Base-by-base conservation (phyloP, 2,797 vertebrate genomes). In the Podarcis lilfordi region DNA sequence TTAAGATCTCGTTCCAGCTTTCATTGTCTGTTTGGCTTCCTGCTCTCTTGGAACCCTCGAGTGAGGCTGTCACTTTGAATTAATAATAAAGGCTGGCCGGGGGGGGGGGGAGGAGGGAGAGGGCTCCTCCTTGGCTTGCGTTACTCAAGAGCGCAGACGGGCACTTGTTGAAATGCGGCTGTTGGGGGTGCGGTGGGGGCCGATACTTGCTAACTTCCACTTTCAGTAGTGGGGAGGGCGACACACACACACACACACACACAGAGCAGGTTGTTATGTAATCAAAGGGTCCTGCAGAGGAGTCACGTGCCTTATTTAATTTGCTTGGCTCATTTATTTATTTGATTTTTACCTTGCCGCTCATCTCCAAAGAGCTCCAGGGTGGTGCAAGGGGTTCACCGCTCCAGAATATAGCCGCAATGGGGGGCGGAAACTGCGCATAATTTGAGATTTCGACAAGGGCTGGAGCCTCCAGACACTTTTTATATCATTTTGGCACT, bases 1-100 rank as follows among this genome's bases (percentile, higher is more conserved):
- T 94, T 25, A 94, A 90, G 94, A 93, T 94, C 95, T 94, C 80
- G 89, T 86, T 95, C 94, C 89, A 96, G 95, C 91, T 92, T 94
- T 93, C 95, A 92, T 95, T 95, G 94, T 96, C 94, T 94, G 86
- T 86, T 92, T 94, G 92, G 86, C 94, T 95, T 95, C 95, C 95
- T 94, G 90, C 93, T 96, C 93, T 89, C 76, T 94, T 90, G 90
- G 95, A 96, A 89, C 89, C 94, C 95, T 92, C 86, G 94, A 95
- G 95, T 95, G 91, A 85, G 93, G 93, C 94, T 94, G 95, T 94
- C 83, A n/a, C 86, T 19, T 89, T 89, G 90, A 92, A 92, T 86
- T 85, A 85, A 64, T 93, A 93, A 94, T 91, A 86, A 93, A 89
- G 86, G 86, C 91, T 2, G 43, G 43, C 89, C 87, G 21, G 89